These are phyloP conservation scores for Herpailurus yagouaroundi DNA, from an alignment of 2,113 vertebrate species.

Conservation along the genomic window DNA sequence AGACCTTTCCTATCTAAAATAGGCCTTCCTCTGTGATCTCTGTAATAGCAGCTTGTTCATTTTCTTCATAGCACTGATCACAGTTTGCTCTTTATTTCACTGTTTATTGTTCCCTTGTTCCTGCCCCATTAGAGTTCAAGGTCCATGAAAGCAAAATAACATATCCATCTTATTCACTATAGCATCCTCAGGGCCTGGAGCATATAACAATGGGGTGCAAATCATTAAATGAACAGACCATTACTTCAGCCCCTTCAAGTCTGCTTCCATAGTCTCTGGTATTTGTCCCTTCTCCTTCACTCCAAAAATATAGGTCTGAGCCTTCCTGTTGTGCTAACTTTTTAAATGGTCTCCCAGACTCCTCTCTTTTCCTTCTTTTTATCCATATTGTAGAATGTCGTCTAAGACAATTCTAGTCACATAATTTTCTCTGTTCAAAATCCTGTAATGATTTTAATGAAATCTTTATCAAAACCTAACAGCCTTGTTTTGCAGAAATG, in stretches of 20 bases:
- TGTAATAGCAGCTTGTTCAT: background rate
- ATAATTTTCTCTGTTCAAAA: background rate
- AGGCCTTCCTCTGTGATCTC: background rate
- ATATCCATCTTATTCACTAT: background rate
- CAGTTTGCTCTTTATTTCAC: background rate
- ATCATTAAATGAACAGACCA: background rate
- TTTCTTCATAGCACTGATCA: background rate
- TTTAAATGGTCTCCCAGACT: background rate
- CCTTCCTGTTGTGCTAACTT: background rate
- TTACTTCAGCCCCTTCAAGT: background rate
- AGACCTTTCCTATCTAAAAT: background rate
- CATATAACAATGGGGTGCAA: background rate
- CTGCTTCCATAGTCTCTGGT: background rate
- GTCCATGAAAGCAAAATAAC: background rate
- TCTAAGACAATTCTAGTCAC: background rate
- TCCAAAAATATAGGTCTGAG: background rate
- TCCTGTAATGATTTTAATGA: background rate
- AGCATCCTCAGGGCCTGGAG: background rate
- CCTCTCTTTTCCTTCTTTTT: background rate
- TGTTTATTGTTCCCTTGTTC: background rate
- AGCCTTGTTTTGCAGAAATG: background rate
- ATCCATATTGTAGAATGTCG: background rate
- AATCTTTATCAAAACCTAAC: background rate
- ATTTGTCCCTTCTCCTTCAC: background rate
- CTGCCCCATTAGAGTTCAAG: background rate